phyloP scores from a whole-genome alignment of 2,113 vertebrate species.

The Delphinus delphis region DNA sequence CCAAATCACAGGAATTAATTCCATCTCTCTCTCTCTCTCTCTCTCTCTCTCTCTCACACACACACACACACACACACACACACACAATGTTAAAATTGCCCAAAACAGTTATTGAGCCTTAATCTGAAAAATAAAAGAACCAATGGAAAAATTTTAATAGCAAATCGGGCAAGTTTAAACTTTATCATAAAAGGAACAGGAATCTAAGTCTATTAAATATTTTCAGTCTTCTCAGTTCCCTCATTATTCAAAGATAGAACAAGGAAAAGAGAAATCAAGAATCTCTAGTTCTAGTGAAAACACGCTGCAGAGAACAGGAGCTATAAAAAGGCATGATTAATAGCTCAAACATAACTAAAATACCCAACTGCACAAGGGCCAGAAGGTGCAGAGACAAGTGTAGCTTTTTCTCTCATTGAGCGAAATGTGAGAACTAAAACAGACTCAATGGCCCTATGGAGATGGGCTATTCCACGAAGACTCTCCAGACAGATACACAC shows the following conservation, averaged over 20 bases:
- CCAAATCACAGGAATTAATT: not conserved
- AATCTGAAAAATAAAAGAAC: not conserved
- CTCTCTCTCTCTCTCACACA: too few species aligned
- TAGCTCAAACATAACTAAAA: conserved; percentile 44
- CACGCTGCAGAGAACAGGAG: conserved; percentile 24
- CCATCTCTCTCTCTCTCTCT: not conserved
- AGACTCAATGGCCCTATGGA: not conserved
- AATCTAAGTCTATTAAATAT: conserved; percentile 56
- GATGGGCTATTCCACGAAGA: not conserved
- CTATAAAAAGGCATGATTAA: conserved; percentile 67
- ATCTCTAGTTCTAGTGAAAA: conserved; percentile 62
- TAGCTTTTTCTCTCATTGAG: not conserved
- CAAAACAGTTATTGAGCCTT: not conserved
- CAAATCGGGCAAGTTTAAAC: conserved; percentile 38
- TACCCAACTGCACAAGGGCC: not conserved
- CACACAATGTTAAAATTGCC: not conserved
- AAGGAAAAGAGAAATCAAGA: conserved; percentile 52
- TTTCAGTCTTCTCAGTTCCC: conserved; percentile 31
- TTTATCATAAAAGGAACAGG: conserved; percentile 31
- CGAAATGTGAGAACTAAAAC: not conserved
- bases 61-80: not conserved
- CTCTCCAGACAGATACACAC: not conserved
- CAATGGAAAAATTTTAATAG: not conserved
- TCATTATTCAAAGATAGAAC: conserved; percentile 65
- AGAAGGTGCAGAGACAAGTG: conserved; percentile 14